Evolutionary conservation across 1,140 invertebrate genomes (phyloP), one percentile per base, ranked within the genome.

Genomic region (Aphaenogaster rudis): DNA sequence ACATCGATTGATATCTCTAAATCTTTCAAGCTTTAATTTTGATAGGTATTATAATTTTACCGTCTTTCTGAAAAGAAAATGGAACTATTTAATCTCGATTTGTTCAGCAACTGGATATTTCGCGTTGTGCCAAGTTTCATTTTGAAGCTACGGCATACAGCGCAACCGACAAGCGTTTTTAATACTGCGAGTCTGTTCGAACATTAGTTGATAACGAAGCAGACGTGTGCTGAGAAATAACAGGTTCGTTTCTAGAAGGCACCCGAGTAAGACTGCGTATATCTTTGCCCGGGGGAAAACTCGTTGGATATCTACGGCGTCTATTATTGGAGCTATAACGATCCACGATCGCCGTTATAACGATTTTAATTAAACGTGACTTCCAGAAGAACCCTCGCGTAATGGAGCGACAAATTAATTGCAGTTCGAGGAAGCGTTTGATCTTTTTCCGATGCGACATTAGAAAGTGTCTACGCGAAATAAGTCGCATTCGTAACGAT

Each of bases 371-470:
- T 89, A 89, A 85, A 72, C 52, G 48, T 67, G 79, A 54, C 67
- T 72, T 13, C 33, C 15, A 74, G 69, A 39, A 76, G 48, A 59
- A 50, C n/a, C 52, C 74, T 11, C 13, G 67, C 39, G 80, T 84
- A 84, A 84, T 84, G 28, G 80, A 61, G 69, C 54, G 88, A 89
- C 57, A 74, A 80, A 90, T 90, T 89, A 89, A 89, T 89, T 89
- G 85, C 67, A 28, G 36, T 86, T 80, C 54, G 52, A 80, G 59
- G 39, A 54, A 79, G 36, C 42, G 42, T 79, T 74, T 50, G 87
- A 90, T 86, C 79, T 80, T 89, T 89, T 86, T 74, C 61, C 28
- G 66, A 7, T 36, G 42, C 33, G 48, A 66, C 63, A 11, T n/a
- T 52, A 42, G 33, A 13, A 36, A n/a, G 28, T 28, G 17, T 11